Conservation (phyloP, 2,888 invertebrate genomes). For the Cepaea hortensis region DNA sequence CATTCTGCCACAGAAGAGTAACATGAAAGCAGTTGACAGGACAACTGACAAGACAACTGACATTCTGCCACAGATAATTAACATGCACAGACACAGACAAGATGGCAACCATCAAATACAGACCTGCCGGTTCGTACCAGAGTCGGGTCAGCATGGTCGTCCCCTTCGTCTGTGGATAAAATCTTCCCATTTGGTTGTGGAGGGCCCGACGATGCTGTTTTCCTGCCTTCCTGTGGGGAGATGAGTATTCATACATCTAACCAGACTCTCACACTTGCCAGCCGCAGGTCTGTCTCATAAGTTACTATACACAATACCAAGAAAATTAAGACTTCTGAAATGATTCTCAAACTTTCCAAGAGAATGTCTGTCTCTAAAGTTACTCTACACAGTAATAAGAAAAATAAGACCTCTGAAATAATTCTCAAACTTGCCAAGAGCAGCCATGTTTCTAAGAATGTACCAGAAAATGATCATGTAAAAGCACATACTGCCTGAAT, state of each 20-base stretch:
- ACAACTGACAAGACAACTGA: background rate
- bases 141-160: conserved; percentile 68
- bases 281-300: no score
- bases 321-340: no score
- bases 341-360: no score
- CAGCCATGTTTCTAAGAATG: no score
- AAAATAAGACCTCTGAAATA: no score
- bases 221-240: conserved; percentile 60
- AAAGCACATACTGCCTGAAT: no score
- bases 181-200: conserved; percentile 66
- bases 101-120: background rate
- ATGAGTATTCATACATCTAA: background rate
- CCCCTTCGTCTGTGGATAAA: conserved; percentile 62
- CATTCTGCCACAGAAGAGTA: background rate
- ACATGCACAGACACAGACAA: background rate
- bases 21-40: background rate
- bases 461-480: no score
- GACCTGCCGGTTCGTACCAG: conserved; percentile 73
- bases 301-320: no score
- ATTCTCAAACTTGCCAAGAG: no score
- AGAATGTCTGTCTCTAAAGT: no score
- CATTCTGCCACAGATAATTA: background rate
- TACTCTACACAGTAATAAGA: no score
- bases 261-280: background rate
- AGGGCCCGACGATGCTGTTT: conserved; percentile 58